These are phyloP conservation scores for Dichetophora obliterata DNA, from an alignment of 2,888 invertebrate species.

Conservation along the genomic window DNA sequence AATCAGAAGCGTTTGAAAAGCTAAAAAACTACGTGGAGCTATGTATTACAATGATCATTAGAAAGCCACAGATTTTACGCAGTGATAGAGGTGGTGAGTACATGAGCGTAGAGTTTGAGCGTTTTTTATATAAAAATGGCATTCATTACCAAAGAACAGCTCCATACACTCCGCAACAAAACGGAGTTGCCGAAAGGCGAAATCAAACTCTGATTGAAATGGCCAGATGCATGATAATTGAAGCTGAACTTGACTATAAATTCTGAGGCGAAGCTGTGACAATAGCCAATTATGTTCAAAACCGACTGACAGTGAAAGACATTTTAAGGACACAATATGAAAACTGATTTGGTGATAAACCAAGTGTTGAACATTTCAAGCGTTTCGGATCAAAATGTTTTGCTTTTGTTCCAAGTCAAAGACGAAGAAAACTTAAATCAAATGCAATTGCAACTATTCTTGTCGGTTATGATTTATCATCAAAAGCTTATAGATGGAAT, in stretches of 20 bases:
- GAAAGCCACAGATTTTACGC: constrained; percentile 5
- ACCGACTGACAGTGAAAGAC: not conserved
- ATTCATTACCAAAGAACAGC: constrained; percentile 48
- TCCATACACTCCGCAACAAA: constrained; percentile 53
- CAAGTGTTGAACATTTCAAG: not conserved
- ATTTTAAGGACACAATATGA: not conserved
- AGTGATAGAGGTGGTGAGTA: constrained; percentile 51
- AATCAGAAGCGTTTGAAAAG: not conserved
- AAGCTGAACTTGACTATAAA: constrained; percentile 38
- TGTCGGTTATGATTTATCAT: too few relatives aligned
- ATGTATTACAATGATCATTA: not conserved
- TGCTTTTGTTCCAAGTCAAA: too few relatives aligned
- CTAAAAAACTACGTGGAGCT: not conserved
- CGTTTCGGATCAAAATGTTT: too few relatives aligned
- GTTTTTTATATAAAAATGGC: constrained; percentile 50
- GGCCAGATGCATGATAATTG: constrained; percentile 52
- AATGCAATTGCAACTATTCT: too few relatives aligned
- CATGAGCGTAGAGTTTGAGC: constrained; percentile 41
- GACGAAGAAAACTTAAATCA: too few relatives aligned
- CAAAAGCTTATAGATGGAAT: too few relatives aligned
- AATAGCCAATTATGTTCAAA: constrained; percentile 16
- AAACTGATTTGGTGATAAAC: not conserved
- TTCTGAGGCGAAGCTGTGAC: constrained; percentile 30
- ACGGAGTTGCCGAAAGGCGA: constrained; percentile 43
- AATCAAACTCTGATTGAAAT: constrained; percentile 43